Conservation (phyloP, 2,797 vertebrate genomes). For the Prunella strophiata region DNA sequence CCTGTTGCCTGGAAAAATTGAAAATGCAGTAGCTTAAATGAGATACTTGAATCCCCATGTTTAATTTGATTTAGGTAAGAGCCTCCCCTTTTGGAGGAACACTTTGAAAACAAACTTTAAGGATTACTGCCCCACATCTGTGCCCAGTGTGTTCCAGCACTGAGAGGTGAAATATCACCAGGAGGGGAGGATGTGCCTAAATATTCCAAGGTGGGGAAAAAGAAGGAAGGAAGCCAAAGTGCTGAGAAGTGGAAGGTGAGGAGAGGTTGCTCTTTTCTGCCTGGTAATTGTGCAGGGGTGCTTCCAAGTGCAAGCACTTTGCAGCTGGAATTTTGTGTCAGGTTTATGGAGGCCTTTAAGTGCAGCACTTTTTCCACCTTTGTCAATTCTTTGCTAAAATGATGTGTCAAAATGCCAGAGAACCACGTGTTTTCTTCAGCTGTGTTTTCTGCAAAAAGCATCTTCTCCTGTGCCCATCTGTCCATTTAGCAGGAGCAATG, state of each 20-base stretch:
- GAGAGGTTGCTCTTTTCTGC: not conserved
- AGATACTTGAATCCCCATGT: not conserved
- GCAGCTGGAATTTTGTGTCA: not conserved
- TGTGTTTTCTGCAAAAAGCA: not conserved
- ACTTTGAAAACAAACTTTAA: not conserved
- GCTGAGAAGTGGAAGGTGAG: not conserved
- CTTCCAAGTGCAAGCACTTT: not conserved
- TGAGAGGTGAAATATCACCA: fast-evolving
- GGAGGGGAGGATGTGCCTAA: not conserved
- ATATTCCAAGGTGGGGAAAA: not conserved
- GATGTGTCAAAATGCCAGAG: not conserved
- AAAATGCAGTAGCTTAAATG: not conserved
- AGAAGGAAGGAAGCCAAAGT: not conserved
- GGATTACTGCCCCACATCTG: not conserved
- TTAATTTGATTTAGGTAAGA: not conserved
- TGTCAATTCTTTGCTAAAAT: not conserved
- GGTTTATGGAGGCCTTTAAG: not conserved
- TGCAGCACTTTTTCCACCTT: not conserved
- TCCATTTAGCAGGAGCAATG: not conserved
- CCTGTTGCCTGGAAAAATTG: not conserved
- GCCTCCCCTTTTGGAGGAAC: not conserved
- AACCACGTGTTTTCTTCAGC: not conserved
- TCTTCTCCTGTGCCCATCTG: not conserved
- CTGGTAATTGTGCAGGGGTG: not conserved
- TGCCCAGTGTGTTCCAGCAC: fast-evolving